These are phyloP conservation scores for Calephelis perditalis DNA, from an alignment of 2,888 invertebrate species.

Conservation along the genomic window DNA sequence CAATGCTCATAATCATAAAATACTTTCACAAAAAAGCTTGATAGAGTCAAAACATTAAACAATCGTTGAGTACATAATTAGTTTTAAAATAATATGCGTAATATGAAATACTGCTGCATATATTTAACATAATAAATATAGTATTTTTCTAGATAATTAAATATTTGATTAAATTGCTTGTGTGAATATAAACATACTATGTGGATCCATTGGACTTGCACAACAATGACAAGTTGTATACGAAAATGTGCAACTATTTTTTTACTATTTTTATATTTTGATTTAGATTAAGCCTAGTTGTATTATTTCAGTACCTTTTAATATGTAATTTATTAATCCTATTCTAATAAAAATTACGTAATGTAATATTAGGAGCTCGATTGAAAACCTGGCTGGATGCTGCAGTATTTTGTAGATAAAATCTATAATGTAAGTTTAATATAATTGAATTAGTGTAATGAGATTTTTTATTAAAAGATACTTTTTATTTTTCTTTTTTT, in stretches of 20 bases:
- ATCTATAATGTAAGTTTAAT: constrained; percentile 76
- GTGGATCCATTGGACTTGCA: constrained; percentile 40
- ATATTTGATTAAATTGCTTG: constrained; percentile 1
- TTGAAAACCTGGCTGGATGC: constrained; percentile 72
- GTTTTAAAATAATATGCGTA: constrained; percentile 1
- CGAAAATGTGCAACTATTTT: constrained; percentile 73
- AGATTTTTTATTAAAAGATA: constrained; percentile 76
- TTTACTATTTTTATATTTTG: constrained; percentile 78
- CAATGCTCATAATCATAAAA: too few relatives aligned
- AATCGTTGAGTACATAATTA: background rate
- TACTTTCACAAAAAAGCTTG: background rate
- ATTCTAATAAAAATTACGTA: constrained; percentile 63
- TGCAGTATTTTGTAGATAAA: constrained; percentile 78
- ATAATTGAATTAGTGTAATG: constrained; percentile 74
- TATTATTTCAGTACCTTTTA: constrained; percentile 68
- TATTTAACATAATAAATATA: constrained; percentile 1
- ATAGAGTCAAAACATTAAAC: background rate
- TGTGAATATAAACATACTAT: background rate
- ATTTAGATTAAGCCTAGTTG: constrained; percentile 76
- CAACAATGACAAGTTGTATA: constrained; percentile 66
- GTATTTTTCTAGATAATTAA: constrained; percentile 9
- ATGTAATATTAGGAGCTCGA: constrained; percentile 54
- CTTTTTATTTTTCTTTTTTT: constrained; percentile 75
- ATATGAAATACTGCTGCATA: background rate
- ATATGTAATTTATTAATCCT: constrained; percentile 65